Evolutionary conservation across 2,113 vertebrate species (phyloP), one percentile per base, ranked within the genome.

Genomic region (Xenopus laevis): DNA sequence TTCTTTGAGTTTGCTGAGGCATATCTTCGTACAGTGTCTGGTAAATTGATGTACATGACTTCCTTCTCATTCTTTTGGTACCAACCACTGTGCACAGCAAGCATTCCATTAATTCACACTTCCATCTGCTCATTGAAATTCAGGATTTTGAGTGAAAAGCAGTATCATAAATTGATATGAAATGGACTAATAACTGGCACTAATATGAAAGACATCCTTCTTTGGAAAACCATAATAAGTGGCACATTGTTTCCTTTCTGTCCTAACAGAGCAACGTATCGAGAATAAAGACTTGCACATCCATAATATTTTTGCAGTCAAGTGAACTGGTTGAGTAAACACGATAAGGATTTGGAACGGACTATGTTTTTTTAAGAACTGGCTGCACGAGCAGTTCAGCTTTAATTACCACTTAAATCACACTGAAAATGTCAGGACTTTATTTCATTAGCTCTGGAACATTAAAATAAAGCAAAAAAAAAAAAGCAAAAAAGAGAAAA

Each of bases 101-200:
- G 84, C 78, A 82, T 82, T 87, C 85, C 87, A 88, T 89, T 90
- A 89, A 88, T 87, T 86, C 85, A 88, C 82, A 84, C 87, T 86
- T 84, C 87, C 86, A 89, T 87, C 86, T 87, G 87, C 78, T 86
- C 72, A 79, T 62, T 63, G 81, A 85, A 87, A 85, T 84, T 83
- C n/a, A 81, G 83, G 76, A 2, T 83, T 79, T 45, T 80, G 82
- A 86, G 77, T 85, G 84, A 87, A 81, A 83, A 85, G 21, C 82
- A 81, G 76, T 27, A 27, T 27, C 85, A 88, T 85, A 82, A 86
- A 87, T 78, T 69, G 81, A 78, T 80, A 73, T 30, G 59, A 81
- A 84, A 82, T 70, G 65, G 21, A 10, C 82, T 86, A 78, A 79
- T 81, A 78, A 82, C 78, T 79, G 81, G 74, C 72, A 27, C 79